Base-by-base conservation (phyloP, 64 coral and sea anemone genomes). In the Montipora efflorescens region DNA sequence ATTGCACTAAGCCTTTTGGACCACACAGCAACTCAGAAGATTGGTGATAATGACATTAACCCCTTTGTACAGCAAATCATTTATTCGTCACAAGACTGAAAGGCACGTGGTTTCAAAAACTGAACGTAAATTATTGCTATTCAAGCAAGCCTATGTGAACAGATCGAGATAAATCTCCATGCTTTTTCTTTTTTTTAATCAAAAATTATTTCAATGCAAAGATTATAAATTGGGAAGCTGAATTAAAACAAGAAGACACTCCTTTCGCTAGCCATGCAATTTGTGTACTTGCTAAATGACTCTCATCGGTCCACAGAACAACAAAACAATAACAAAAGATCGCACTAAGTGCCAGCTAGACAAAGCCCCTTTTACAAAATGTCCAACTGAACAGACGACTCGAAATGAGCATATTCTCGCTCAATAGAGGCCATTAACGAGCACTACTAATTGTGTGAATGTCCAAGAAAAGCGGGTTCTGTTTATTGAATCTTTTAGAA, bases 361-460 rank as follows among this genome's bases (percentile, higher is more conserved):
- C 84, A 93, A 93, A 88, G 87, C 83, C 59, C 92, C 84, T 78
- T 93, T 78, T 93, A 61, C 64, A 78, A 93, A 93, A 88, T 88
- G 84, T 64, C 80, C 92, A 93, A 93, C 92, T 93, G 92, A 88
- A 88, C 78, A 93, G 83, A 93, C 92, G 57, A 88, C 85, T 78
- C 64, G 5, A 88, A 93, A 93, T 93, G 92, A 93, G 87, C 92
- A 93, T 93, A 88, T 87, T 88, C 55, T 76, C 70, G 80, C 76
- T 93, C 84, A 81, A 93, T 88, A 50, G 84, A 70, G 62, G 92
- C 92, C 92, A 93, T 93, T 88, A 93, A 80, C 92, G 76, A 85
- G 25, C 48, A 88, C 77, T 74, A 71, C 67, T 88, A 68, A 93
- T 93, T 93, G 92, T 93, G 75, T 36, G 67, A 79, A 93, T 59